Evolutionary conservation across 2,113 vertebrate genomes (phyloP).

Genomic region (Solea solea): DNA sequence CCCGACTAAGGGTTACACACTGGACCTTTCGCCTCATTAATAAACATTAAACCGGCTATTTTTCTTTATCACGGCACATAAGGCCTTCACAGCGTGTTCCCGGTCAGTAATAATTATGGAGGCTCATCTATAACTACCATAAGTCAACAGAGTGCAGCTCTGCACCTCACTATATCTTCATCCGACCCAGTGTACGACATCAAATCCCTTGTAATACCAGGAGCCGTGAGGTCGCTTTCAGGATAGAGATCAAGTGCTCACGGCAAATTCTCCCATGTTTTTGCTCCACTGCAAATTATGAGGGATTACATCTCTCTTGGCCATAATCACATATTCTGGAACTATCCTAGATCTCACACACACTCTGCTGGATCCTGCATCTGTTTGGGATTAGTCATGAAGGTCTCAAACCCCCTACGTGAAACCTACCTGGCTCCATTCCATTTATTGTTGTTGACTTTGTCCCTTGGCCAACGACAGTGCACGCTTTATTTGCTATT

Average conservation of each 20-base stretch:
- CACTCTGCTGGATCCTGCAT: slow-evolving; percentile 52
- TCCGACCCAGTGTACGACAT: slow-evolving; percentile 34
- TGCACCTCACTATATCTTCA: slow-evolving; percentile 11
- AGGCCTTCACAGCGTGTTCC: not conserved
- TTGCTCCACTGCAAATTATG: slow-evolving; percentile 43
- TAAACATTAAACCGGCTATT: no score
- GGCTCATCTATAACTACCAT: slow-evolving; percentile 1
- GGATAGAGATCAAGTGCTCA: slow-evolving; percentile 58
- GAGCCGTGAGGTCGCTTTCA: slow-evolving; percentile 35
- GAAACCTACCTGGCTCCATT: slow-evolving; percentile 39
- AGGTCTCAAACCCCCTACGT: slow-evolving; percentile 43
- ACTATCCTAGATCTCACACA: slow-evolving; percentile 46
- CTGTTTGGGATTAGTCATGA: slow-evolving; percentile 65
- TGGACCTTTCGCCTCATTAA: no score
- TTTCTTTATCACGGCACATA: not conserved
- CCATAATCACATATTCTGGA: slow-evolving; percentile 63
- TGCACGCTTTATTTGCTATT: slow-evolving; percentile 11
- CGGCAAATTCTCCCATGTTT: slow-evolving; percentile 45
- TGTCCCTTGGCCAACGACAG: slow-evolving; percentile 24
- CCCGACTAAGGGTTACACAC: no score
- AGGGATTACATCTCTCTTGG: slow-evolving; percentile 60
- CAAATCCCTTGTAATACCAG: slow-evolving; percentile 56
- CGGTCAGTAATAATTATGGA: not conserved
- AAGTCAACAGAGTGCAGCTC: slow-evolving; percentile 19
- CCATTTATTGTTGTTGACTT: slow-evolving; percentile 30